These are phyloP conservation scores for Idaea biselata DNA, from an alignment of 2,888 invertebrate species.

Conservation along the genomic window DNA sequence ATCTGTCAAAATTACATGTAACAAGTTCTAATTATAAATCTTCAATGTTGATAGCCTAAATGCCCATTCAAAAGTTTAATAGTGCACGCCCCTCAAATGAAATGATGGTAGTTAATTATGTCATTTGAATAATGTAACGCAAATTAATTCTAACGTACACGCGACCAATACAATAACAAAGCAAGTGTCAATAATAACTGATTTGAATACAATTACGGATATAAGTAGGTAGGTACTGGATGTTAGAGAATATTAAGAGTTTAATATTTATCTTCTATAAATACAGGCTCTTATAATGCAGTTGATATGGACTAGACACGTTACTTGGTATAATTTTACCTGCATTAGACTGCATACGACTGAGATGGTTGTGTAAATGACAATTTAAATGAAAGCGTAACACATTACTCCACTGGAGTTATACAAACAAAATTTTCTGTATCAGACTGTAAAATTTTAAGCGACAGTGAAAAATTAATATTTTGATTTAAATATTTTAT, in stretches of 20 bases:
- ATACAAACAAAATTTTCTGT: slow-evolving; percentile 4
- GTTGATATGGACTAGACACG: slow-evolving; percentile 7
- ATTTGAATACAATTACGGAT: slow-evolving; percentile 61
- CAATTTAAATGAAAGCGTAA: slow-evolving; percentile 48
- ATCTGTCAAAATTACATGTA: too few relatives aligned
- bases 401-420: slow-evolving; percentile 33
- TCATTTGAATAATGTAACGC: slow-evolving; percentile 66
- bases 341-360: slow-evolving; percentile 35
- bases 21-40: slow-evolving; percentile 35
- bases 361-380: slow-evolving; percentile 37
- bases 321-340: slow-evolving; percentile 31
- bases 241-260: background rate
- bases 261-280: background rate
- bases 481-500: slow-evolving; percentile 9
- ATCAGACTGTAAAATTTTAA: background rate
- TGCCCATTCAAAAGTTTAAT: slow-evolving; percentile 39
- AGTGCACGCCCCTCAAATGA: slow-evolving; percentile 53
- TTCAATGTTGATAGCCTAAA: slow-evolving; percentile 8
- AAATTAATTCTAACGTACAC: slow-evolving; percentile 60
- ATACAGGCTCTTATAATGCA: background rate
- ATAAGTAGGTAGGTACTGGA: slow-evolving; percentile 7
- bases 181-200: slow-evolving; percentile 55
- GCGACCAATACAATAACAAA: slow-evolving; percentile 61
- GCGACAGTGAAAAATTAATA: background rate
- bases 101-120: slow-evolving; percentile 61